Percentiles rank a stretch among this genome's conserved stretches.
phyloP scores from a whole-genome alignment of 2,888 invertebrate species.

The Odontothrips loti region DNA sequence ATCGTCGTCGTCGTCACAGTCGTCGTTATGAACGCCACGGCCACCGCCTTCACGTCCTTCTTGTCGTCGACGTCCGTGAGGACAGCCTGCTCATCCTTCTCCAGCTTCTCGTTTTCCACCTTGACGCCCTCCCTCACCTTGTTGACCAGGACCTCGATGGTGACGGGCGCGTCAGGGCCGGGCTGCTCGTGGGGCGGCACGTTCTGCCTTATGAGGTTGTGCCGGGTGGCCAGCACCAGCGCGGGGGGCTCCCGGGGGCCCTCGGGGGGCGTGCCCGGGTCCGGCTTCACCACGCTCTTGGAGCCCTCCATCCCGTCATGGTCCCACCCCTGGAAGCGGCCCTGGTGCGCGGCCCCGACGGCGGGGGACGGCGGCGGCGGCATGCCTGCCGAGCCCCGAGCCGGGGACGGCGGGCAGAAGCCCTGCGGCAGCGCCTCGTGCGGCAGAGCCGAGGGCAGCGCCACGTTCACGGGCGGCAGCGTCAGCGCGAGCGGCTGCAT shows the following conservation, averaged over 20 bases:
- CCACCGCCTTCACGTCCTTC: conserved; percentile 31
- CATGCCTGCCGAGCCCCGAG: conserved; percentile 36
- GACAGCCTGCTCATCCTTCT: conserved; percentile 43
- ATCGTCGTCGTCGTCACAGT: conserved; percentile 40
- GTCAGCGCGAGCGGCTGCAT: conserved; percentile 36
- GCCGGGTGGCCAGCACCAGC: conserved; percentile 42
- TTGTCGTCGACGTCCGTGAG: conserved; percentile 45
- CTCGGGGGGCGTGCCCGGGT: conserved; percentile 28
- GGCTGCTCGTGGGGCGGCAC: conserved; percentile 23
- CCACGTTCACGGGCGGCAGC: background rate
- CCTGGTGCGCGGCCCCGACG: background rate
- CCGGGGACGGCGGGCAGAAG: conserved; percentile 40
- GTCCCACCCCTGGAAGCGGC: background rate
- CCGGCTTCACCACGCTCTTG: conserved; percentile 23
- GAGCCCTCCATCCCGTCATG: background rate
- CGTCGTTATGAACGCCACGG: conserved; percentile 22
- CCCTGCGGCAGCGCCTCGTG: background rate
- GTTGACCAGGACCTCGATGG: conserved; percentile 37
- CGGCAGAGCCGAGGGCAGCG: conserved; percentile 44
- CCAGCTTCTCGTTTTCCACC: conserved; percentile 40
- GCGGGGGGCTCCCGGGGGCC: conserved; percentile 37
- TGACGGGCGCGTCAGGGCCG: conserved; percentile 36
- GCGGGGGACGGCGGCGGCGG: conserved; percentile 41
- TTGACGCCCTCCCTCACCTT: conserved; percentile 44
- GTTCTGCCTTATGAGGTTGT: conserved; percentile 34